Percentiles rank a stretch among this genome's conserved stretches.
These are phyloP conservation scores for Drosophila niveifrons DNA, from an alignment of 2,888 invertebrate species.

Conservation along the genomic window DNA sequence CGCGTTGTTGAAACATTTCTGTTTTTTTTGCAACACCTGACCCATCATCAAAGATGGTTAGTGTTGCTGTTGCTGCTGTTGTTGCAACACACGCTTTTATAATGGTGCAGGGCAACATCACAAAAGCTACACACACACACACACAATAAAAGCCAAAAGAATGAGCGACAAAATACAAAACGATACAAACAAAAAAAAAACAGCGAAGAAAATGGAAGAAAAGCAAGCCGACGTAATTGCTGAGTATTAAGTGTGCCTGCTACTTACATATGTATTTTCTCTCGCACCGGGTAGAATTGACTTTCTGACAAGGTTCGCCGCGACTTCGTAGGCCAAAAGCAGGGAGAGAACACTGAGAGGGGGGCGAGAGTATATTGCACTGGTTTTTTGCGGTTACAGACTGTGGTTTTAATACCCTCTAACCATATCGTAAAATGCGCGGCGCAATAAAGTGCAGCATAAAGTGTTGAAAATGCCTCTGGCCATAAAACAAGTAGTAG, in stretches of 20 bases:
- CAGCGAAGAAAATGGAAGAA: constrained; percentile 16
- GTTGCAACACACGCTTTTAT: constrained; percentile 26
- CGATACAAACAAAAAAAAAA: background rate
- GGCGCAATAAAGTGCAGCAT: constrained; percentile 10
- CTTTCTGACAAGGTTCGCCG: background rate
- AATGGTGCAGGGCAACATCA: constrained; percentile 20
- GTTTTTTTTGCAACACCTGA: constrained; percentile 45
- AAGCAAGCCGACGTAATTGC: constrained; percentile 26
- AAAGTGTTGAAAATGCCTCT: constrained; percentile 19
- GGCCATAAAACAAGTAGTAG: background rate
- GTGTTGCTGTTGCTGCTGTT: constrained; percentile 3
- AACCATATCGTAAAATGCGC: constrained; percentile 5
- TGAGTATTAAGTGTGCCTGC: constrained; percentile 6
- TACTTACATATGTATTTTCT: background rate
- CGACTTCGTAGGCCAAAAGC: background rate
- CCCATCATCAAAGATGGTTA: constrained; percentile 35
- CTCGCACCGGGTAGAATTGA: constrained; percentile 1
- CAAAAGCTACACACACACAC: background rate
- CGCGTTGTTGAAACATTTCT: constrained; percentile 33
- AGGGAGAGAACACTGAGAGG: background rate
- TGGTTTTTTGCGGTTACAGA: constrained; percentile 7
- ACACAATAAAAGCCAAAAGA: constrained; percentile 18
- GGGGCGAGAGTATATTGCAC: background rate
- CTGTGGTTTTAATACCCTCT: constrained; percentile 20
- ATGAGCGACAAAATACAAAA: constrained; percentile 6